These are phyloP conservation scores for Zaprionus obscuricornis DNA, from an alignment of 2,888 invertebrate species.

Conservation along the genomic window DNA sequence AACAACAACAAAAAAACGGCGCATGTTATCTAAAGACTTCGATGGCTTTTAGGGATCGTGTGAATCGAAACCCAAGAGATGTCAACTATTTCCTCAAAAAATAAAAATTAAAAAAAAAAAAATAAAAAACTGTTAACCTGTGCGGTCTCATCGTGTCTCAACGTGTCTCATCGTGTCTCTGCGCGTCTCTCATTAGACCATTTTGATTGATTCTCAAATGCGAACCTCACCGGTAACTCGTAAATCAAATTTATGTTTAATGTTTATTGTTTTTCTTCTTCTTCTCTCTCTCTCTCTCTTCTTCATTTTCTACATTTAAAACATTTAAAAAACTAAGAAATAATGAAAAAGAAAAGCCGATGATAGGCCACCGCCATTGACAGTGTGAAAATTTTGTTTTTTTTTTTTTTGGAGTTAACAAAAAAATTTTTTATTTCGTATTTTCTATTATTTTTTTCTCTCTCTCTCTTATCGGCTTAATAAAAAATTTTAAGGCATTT, in stretches of 20 bases:
- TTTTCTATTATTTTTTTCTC: neutral
- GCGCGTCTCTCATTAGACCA: conserved; percentile 61
- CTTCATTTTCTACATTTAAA: conserved; percentile 41
- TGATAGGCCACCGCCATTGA: conserved; percentile 29
- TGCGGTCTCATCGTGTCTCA: conserved; percentile 41
- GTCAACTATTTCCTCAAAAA: conserved; percentile 62
- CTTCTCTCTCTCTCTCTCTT: too few species aligned
- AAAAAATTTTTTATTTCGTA: neutral
- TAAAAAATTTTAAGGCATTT: conserved; percentile 27
- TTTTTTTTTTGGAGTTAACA: neutral
- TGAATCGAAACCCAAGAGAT: conserved; percentile 49
- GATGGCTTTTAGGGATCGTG: conserved; percentile 48
- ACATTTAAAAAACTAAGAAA: neutral
- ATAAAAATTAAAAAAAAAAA: too few species aligned
- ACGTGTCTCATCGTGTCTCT: too few species aligned
- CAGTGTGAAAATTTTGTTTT: conserved; percentile 43
- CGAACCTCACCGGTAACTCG: conserved; percentile 32
- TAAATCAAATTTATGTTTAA: conserved; percentile 71
- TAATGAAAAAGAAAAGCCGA: conserved; percentile 8
- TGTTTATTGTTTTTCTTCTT: too few species aligned
- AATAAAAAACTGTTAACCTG: conserved; percentile 42
- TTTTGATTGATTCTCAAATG: conserved; percentile 64
- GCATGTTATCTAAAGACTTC: conserved; percentile 43
- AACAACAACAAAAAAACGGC: too few species aligned
- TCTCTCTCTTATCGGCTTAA: conserved; percentile 34